Percentiles rank a stretch among this genome's conserved stretches.
phyloP scores from a whole-genome alignment of 2,113 vertebrate genomes.

The Apistogramma diplotaenia region DNA sequence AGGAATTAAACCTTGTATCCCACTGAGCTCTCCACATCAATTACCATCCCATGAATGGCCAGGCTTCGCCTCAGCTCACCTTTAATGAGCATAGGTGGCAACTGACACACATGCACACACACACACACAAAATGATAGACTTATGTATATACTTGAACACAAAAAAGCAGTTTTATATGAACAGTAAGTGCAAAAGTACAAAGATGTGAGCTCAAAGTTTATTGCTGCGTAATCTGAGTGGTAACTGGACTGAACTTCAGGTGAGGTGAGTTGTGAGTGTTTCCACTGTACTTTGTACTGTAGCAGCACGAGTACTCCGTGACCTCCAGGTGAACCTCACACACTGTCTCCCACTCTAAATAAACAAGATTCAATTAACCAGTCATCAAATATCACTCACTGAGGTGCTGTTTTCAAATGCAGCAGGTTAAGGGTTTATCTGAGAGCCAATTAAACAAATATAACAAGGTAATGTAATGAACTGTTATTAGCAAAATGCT shows the following conservation, averaged over 20 bases:
- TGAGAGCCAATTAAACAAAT: constrained; percentile 46
- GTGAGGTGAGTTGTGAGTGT: background rate
- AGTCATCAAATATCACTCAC: constrained; percentile 11
- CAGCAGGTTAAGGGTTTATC: constrained; percentile 29
- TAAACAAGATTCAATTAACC: constrained; percentile 13
- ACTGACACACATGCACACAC: background rate
- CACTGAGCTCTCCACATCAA: constrained; percentile 57
- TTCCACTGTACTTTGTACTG: background rate
- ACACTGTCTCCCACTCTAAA: constrained; percentile 1
- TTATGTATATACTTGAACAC: background rate
- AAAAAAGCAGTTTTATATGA: background rate
- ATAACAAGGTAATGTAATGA: constrained; percentile 51
- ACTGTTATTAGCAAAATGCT: constrained; percentile 34
- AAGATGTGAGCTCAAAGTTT: background rate
- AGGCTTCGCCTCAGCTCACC: constrained; percentile 46
- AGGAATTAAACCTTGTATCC: constrained; percentile 70
- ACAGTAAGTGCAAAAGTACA: background rate
- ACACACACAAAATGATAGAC: background rate
- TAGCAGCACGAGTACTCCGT: background rate
- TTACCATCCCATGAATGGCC: constrained; percentile 49
- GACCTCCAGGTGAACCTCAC: background rate
- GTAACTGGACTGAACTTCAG: background rate
- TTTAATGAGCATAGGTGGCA: constrained; percentile 63
- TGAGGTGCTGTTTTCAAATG: constrained; percentile 22
- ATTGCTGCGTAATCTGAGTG: background rate